Percentiles rank a stretch among this genome's conserved stretches.
These are phyloP conservation scores for Fulica atra DNA, from an alignment of 2,113 vertebrate species.

Conservation along the genomic window DNA sequence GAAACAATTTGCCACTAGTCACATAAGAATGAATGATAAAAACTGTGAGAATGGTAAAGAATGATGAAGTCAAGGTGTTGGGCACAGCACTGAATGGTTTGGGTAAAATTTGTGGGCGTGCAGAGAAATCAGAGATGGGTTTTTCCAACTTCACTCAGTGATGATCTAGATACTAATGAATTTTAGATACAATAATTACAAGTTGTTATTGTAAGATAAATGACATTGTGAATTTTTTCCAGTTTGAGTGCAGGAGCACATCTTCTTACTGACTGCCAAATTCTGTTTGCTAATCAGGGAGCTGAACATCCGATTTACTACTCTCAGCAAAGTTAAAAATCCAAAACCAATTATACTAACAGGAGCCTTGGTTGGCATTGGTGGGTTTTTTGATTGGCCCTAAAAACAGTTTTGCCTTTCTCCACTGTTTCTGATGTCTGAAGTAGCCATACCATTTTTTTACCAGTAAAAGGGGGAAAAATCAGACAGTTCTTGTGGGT, in stretches of 20 bases:
- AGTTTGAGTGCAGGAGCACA: fast-evolving
- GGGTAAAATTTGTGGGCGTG: background rate
- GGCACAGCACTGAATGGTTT: background rate
- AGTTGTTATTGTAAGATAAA: background rate
- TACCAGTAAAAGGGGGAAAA: background rate
- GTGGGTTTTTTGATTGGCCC: background rate
- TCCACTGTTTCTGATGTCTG: background rate
- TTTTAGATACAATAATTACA: background rate
- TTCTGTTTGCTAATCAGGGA: background rate
- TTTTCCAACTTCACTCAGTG: background rate
- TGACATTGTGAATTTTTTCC: background rate
- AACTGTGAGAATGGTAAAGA: background rate
- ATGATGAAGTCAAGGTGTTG: background rate
- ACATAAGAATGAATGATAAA: background rate
- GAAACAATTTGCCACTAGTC: background rate
- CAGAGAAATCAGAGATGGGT: background rate
- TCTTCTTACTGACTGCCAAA: background rate
- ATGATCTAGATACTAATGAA: background rate
- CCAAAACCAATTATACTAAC: background rate
- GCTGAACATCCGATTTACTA: background rate
- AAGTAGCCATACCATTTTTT: background rate
- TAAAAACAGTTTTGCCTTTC: background rate
- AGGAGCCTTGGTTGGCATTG: background rate
- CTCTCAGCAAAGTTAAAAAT: background rate
- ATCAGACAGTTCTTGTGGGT: background rate